Evolutionary conservation across 2,888 invertebrate genomes (phyloP).

Genomic region (Drosophila engyochracea): DNA sequence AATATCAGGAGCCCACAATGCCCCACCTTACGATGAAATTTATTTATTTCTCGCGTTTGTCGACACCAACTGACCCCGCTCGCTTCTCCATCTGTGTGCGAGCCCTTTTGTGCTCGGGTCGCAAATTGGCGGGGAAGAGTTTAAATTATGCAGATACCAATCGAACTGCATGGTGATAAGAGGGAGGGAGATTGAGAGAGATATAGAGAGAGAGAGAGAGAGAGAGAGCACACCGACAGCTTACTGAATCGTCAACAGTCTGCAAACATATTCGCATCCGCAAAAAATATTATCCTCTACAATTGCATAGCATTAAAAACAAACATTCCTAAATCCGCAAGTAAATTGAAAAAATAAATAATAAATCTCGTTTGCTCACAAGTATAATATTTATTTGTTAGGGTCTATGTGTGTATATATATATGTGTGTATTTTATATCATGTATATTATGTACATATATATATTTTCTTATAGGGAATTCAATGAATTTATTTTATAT

Average conservation of each 20-base stretch:
- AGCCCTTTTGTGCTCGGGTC: neutral
- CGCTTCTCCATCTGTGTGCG: conserved; percentile 32
- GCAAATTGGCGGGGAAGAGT: neutral
- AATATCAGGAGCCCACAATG: conserved; percentile 20
- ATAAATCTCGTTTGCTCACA: neutral
- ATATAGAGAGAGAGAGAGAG: neutral
- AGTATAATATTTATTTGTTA: neutral
- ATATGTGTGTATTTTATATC: neutral
- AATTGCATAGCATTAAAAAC: conserved; percentile 9
- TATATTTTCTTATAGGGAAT: too few species aligned
- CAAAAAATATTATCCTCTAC: conserved; percentile 22
- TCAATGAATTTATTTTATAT: neutral
- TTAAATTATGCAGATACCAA: conserved; percentile 17
- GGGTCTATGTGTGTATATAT: neutral
- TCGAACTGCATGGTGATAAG: conserved; percentile 30
- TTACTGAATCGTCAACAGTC: conserved; percentile 33
- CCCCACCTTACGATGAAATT: conserved; percentile 35
- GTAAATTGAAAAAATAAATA: conserved; percentile 2
- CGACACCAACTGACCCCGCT: neutral
- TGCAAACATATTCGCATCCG: conserved; percentile 31
- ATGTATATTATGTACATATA: neutral
- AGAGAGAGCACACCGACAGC: conserved; percentile 31
- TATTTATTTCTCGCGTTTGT: conserved; percentile 53
- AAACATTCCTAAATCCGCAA: conserved; percentile 9
- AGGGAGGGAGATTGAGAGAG: neutral